phyloP scores from a whole-genome alignment of 2,888 invertebrate species.

The Acronicta psi region DNA sequence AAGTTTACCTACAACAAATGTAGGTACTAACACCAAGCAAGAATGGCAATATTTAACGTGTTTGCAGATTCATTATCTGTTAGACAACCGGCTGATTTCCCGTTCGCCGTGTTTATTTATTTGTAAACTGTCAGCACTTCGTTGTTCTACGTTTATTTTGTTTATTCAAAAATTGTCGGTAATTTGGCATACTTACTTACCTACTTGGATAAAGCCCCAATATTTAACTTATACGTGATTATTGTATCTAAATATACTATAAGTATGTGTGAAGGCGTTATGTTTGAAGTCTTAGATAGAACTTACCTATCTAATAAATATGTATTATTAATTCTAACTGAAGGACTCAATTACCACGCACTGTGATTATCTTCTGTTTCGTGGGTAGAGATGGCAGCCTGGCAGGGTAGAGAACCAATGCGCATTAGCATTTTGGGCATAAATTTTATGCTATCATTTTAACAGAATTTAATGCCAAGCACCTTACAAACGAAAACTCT shows the following conservation, averaged over 20 bases:
- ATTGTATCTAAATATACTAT: constrained; percentile 15
- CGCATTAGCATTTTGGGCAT: too few relatives aligned
- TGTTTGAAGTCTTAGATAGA: too few relatives aligned
- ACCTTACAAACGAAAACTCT: too few relatives aligned
- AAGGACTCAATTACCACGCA: too few relatives aligned
- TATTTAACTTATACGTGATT: constrained; percentile 24
- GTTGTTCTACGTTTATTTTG: constrained; percentile 38
- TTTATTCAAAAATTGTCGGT: constrained; percentile 23
- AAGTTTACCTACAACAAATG: too few relatives aligned
- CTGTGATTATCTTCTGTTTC: too few relatives aligned
- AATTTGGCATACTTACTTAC: constrained; percentile 1
- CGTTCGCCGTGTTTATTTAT: constrained; percentile 48
- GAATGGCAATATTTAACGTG: constrained; percentile 25
- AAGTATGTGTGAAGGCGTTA: neutral
- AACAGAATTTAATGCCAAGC: too few relatives aligned
- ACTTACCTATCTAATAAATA: neutral
- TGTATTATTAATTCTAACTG: too few relatives aligned
- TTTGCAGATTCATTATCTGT: constrained; percentile 54
- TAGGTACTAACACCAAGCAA: neutral
- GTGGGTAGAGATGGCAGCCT: too few relatives aligned
- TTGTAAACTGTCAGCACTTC: constrained; percentile 51
- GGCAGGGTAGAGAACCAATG: too few relatives aligned
- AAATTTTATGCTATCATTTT: too few relatives aligned
- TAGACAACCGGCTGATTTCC: constrained; percentile 42
- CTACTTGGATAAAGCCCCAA: constrained; percentile 11